Evolutionary conservation across 2,888 invertebrate species (phyloP).

Genomic region (Matsumyia berberina): DNA sequence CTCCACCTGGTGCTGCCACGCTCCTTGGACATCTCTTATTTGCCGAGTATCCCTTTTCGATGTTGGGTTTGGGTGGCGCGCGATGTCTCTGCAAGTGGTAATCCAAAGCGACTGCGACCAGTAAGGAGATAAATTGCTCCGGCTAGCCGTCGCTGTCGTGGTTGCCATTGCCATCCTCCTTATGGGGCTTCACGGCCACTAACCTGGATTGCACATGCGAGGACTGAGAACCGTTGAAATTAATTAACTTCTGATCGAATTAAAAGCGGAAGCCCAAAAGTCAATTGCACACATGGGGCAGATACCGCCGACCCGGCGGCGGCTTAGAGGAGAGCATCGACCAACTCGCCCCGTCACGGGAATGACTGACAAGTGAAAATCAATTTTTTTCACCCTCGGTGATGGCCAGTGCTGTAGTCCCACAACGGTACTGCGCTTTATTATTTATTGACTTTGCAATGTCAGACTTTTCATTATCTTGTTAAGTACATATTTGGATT

Average conservation of each 20-base stretch:
- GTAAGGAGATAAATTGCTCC: slow-evolving; percentile 67
- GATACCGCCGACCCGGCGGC: slow-evolving; percentile 26
- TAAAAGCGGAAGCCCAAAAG: slow-evolving; percentile 76
- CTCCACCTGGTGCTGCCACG: background rate
- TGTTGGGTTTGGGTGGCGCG: slow-evolving; percentile 9
- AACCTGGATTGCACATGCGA: slow-evolving; percentile 30
- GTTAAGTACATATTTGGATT: slow-evolving; percentile 77
- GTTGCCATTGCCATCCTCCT: slow-evolving; percentile 39
- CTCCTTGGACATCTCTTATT: slow-evolving; percentile 26
- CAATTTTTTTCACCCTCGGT: slow-evolving; percentile 60
- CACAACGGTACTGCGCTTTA: slow-evolving; percentile 64
- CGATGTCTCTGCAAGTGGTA: slow-evolving; percentile 42
- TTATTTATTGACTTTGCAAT: slow-evolving; percentile 77
- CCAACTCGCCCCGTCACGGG: slow-evolving; percentile 3
- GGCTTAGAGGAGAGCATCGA: slow-evolving; percentile 42
- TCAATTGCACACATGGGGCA: slow-evolving; percentile 73
- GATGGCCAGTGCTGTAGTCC: slow-evolving; percentile 58
- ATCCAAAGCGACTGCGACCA: slow-evolving; percentile 51
- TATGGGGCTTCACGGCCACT: slow-evolving; percentile 69
- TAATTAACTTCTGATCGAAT: slow-evolving; percentile 77
- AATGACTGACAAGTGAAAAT: slow-evolving; percentile 72
- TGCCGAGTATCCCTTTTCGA: slow-evolving; percentile 52
- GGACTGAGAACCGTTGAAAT: slow-evolving; percentile 65
- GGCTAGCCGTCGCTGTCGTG: slow-evolving; percentile 1
- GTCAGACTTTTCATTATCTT: slow-evolving; percentile 77